Evolutionary conservation across 2,888 invertebrate genomes (phyloP).

Genomic region (Agapetus fuscipes): DNA sequence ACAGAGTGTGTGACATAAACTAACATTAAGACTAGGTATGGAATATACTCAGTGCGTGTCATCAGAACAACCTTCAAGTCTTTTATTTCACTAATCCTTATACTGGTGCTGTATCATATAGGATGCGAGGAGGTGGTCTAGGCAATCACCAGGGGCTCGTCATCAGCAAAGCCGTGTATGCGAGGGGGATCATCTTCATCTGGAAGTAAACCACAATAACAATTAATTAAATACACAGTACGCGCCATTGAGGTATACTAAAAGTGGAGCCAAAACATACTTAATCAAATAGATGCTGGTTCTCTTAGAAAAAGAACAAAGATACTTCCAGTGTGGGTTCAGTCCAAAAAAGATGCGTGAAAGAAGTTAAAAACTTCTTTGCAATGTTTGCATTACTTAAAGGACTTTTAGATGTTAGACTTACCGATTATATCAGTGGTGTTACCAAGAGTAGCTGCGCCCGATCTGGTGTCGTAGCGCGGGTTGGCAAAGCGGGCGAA

Average conservation of each 20-base stretch:
- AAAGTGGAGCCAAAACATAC: no score
- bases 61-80: slow-evolving; percentile 11
- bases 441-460: slow-evolving; percentile 74
- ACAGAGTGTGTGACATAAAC: not conserved
- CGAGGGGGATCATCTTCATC: slow-evolving; percentile 83
- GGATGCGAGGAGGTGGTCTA: no score
- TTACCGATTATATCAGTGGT: slow-evolving; percentile 25
- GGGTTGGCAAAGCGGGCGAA: slow-evolving; percentile 75
- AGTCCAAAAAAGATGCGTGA: no score
- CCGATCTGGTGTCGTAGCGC: slow-evolving; percentile 78
- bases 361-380: no score
- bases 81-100: slow-evolving; percentile 6
- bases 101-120: slow-evolving; percentile 3
- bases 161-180: slow-evolving; percentile 86
- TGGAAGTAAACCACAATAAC: slow-evolving; percentile 26
- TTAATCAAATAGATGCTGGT: no score
- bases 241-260: no score
- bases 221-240: no score
- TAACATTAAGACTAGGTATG: slow-evolving; percentile 14
- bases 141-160: slow-evolving; percentile 87
- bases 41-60: slow-evolving; percentile 14
- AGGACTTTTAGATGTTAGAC: no score
- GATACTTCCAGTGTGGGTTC: no score
- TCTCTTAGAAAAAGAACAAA: no score
- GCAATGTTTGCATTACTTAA: no score